Evolutionary conservation across 1,140 invertebrate species (phyloP).

Genomic region (Homarus americanus): DNA sequence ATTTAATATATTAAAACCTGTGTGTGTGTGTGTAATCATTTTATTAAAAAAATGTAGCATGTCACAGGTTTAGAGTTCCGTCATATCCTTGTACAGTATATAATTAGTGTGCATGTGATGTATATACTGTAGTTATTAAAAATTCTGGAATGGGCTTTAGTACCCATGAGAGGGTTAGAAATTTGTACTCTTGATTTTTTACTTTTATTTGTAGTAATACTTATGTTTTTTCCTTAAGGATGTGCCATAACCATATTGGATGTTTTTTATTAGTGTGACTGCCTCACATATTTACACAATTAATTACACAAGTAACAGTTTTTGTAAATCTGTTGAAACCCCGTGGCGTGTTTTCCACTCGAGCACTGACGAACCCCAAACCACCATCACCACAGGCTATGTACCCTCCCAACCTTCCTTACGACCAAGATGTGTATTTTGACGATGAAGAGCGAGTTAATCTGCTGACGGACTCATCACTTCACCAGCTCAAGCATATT

Average conservation of each 20-base stretch:
- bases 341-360: not conserved
- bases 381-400: slow-evolving; percentile 72
- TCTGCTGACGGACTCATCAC: slow-evolving; percentile 71
- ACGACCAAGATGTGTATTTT: slow-evolving; percentile 74
- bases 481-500: slow-evolving; percentile 74
- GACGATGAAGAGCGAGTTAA: slow-evolving; percentile 74
- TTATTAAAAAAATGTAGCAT: too few relatives aligned
- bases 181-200: not conserved
- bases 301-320: not conserved
- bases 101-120: too few relatives aligned
- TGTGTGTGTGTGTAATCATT: too few relatives aligned
- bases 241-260: not conserved
- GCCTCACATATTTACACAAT: not conserved
- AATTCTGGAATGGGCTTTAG: too few relatives aligned
- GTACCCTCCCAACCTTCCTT: slow-evolving; percentile 75
- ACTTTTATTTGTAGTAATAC: not conserved
- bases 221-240: not conserved
- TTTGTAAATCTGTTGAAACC: not conserved
- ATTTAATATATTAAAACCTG: too few relatives aligned
- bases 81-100: too few relatives aligned
- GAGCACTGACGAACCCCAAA: slow-evolving; percentile 53
- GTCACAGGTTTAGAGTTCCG: too few relatives aligned
- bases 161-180: too few relatives aligned
- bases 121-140: too few relatives aligned
- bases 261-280: not conserved